Percentiles rank a stretch among this genome's conserved stretches.
These are phyloP conservation scores for Mus spicilegus DNA, from an alignment of 2,113 vertebrate species.

Conservation along the genomic window DNA sequence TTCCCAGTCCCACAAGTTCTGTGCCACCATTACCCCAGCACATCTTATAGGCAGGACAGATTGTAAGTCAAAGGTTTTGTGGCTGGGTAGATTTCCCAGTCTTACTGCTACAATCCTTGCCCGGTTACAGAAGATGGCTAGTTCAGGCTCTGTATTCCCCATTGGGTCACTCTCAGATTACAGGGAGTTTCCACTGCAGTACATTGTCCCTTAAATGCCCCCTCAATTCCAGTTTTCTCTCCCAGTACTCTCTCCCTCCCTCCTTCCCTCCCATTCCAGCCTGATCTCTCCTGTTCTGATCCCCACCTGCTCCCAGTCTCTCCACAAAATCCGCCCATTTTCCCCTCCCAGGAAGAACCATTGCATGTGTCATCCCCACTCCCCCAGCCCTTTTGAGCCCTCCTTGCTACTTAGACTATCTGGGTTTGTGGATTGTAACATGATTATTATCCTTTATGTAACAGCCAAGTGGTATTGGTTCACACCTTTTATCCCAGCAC, in stretches of 20 bases:
- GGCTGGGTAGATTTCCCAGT: neutral
- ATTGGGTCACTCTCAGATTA: neutral
- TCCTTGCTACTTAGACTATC: neutral
- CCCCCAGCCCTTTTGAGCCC: neutral
- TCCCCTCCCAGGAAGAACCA: neutral
- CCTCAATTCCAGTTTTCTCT: neutral
- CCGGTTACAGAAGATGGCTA: neutral
- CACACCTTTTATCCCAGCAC: neutral
- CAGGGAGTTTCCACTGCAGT: neutral
- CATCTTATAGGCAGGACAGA: neutral
- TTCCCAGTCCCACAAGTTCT: neutral
- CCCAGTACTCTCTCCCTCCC: neutral
- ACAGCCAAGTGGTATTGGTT: neutral
- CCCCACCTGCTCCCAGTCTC: neutral
- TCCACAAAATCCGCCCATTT: neutral
- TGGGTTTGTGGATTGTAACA: neutral
- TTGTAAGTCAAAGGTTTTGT: neutral
- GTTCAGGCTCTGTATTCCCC: neutral
- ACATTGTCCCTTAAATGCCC: neutral
- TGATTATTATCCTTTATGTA: neutral
- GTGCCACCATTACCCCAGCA: neutral
- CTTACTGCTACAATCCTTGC: neutral
- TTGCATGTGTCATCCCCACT: neutral
- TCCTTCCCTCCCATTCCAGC: neutral
- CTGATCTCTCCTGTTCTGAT: neutral